Conservation (phyloP, 2,113 vertebrate species). For the Origma solitaria region DNA sequence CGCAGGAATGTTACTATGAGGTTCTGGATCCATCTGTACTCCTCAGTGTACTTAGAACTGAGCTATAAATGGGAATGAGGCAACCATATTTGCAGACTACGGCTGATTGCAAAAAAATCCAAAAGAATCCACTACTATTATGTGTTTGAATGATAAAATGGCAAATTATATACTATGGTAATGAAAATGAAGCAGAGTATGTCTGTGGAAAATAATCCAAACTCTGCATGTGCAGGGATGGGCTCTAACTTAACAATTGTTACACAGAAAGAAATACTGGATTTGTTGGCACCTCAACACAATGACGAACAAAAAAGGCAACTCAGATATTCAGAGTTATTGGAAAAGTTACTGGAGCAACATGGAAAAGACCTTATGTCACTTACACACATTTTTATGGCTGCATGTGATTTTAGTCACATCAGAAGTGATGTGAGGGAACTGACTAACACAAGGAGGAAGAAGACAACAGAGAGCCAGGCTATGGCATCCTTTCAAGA, state of each 20-base stretch:
- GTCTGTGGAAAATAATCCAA: background rate
- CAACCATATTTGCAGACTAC: background rate
- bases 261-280: background rate
- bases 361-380: background rate
- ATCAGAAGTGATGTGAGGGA: background rate
- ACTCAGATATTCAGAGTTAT: background rate
- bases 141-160: background rate
- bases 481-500: conserved; percentile 7
- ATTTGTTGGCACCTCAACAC: background rate
- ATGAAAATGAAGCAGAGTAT: background rate
- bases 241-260: background rate
- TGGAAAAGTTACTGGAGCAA: background rate
- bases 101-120: background rate
- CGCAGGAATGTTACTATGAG: background rate
- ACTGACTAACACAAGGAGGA: background rate
- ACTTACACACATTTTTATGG: background rate
- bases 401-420: background rate
- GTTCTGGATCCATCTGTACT: background rate
- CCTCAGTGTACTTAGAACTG: background rate
- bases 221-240: background rate
- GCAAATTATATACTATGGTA: background rate
- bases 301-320: background rate
- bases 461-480: background rate
- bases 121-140: background rate
- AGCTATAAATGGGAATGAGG: background rate